Percentiles rank a stretch among this genome's conserved stretches.
Evolutionary conservation across 2,888 invertebrate genomes (phyloP).

Genomic region (Trachelus troglodyta): DNA sequence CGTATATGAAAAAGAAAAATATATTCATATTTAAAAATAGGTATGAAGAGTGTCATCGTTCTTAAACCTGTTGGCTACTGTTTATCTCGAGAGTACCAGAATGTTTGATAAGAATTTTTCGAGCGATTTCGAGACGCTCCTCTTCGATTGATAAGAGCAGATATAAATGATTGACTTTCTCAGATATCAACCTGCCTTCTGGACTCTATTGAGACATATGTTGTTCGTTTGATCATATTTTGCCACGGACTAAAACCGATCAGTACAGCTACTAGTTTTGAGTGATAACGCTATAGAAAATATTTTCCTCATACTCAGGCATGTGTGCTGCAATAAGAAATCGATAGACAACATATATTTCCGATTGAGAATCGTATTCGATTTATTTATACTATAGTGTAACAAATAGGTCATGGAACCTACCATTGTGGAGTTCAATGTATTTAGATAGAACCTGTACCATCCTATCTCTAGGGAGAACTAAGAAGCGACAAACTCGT

Average conservation of each 20-base stretch:
- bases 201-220: background rate
- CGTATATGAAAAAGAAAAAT: background rate
- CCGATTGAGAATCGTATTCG: background rate
- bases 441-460: background rate
- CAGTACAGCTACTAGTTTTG: background rate
- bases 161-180: background rate
- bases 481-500: slow-evolving; percentile 3
- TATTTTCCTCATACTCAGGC: background rate
- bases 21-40: background rate
- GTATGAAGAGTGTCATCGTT: background rate
- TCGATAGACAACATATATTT: background rate
- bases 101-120: background rate
- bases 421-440: background rate
- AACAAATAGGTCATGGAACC: background rate
- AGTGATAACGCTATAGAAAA: background rate
- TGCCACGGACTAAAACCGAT: background rate
- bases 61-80: background rate
- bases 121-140: background rate
- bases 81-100: background rate
- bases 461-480: background rate
- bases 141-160: background rate
- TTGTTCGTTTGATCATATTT: background rate
- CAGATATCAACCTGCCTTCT: background rate
- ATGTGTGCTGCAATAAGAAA: background rate
- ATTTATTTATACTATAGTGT: background rate